These are phyloP conservation scores for Dendropsophus ebraccatus DNA, from an alignment of 2,113 vertebrate genomes.

Conservation along the genomic window DNA sequence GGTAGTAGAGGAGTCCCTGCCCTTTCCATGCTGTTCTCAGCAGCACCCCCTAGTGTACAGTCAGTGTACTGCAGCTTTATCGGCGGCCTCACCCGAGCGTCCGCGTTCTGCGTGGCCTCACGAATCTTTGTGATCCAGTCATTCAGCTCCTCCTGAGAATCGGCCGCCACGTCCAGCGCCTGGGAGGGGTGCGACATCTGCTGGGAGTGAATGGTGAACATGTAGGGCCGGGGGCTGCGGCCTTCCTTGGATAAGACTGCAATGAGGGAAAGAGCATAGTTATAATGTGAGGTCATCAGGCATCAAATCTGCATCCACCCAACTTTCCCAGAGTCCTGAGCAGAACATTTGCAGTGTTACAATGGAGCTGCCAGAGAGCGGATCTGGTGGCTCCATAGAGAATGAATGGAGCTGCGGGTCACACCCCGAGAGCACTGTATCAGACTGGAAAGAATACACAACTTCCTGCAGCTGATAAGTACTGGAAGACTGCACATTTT, in stretches of 20 bases:
- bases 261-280: neutral
- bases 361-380: too few relatives aligned
- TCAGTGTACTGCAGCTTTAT: neutral
- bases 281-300: too few relatives aligned
- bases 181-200: conserved; percentile 73
- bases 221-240: conserved; percentile 68
- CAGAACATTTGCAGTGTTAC: too few relatives aligned
- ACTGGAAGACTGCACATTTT: too few relatives aligned
- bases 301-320: neutral
- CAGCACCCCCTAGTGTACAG: neutral
- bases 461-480: too few relatives aligned
- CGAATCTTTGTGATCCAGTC: conserved; percentile 72
- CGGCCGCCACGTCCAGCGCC: conserved; percentile 71
- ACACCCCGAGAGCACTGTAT: too few relatives aligned
- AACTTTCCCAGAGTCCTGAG: neutral
- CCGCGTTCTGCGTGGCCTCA: conserved; percentile 74
- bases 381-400: too few relatives aligned
- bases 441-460: too few relatives aligned
- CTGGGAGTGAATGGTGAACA: conserved; percentile 77
- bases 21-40: neutral
- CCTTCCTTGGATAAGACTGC: conserved; percentile 76
- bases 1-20: too few relatives aligned
- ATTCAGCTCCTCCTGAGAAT: conserved; percentile 71
- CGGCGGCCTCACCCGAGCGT: conserved; percentile 71
- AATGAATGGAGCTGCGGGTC: too few relatives aligned